Conservation (phyloP, 2,797 vertebrate genomes). For the Sebastes elongatus region DNA sequence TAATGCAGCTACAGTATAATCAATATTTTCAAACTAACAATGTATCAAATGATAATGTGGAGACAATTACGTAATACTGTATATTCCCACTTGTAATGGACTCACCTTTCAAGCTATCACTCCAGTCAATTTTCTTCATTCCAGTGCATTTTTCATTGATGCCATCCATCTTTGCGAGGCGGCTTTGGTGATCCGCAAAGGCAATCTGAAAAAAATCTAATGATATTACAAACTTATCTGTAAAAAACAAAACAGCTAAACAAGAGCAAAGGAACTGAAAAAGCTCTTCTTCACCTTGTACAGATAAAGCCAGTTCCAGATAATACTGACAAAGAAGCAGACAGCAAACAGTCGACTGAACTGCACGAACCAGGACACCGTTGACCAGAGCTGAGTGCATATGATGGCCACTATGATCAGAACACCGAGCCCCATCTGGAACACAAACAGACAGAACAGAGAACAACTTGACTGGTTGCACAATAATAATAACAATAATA, state of each 20-base stretch:
- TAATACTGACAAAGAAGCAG: conserved; percentile 88
- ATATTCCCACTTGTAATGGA: no score
- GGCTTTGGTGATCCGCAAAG: conserved; percentile 91
- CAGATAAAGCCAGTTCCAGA: conserved; percentile 96
- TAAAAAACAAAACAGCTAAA: neutral
- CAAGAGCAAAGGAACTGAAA: neutral
- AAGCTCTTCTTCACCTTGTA: conserved; percentile 87
- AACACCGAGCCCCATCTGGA: conserved; percentile 61
- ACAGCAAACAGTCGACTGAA: conserved; percentile 84
- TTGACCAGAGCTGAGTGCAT: conserved; percentile 88
- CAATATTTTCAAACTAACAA: no score
- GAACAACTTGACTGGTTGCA: neutral
- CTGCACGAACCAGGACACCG: conserved; percentile 87
- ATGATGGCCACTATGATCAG: conserved; percentile 77
- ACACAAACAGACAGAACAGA: conserved; percentile 7
- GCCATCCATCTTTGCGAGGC: conserved; percentile 85
- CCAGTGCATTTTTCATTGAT: conserved; percentile 81
- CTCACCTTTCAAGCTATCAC: conserved; percentile 85
- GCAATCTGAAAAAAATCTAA: conserved; percentile 77
- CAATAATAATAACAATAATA: no score
- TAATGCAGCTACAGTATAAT: no score
- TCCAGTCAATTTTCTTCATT: conserved; percentile 86
- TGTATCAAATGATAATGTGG: neutral
- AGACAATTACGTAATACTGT: neutral
- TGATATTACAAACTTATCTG: neutral